A percentile compares a stretch with the other conserved stretches of the same genome.
These are phyloP conservation scores for Paracentrotus lividus DNA, from an alignment of 53 echinoderm and acorn worm species.

Conservation along the genomic window DNA sequence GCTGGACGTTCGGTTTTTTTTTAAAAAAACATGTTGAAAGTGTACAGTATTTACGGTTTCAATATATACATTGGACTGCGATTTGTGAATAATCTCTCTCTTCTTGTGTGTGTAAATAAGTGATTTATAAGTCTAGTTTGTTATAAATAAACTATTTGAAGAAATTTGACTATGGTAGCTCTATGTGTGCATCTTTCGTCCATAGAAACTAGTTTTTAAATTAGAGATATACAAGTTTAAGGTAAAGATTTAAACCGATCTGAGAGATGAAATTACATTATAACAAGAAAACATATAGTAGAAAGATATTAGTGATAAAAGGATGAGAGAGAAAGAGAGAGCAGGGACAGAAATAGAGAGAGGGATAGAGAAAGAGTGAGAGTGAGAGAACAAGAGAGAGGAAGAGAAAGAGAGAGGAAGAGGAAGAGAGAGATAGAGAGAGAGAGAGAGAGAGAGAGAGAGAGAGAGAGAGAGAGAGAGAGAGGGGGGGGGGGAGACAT, in stretches of 20 bases:
- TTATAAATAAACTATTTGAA: conserved; percentile 18
- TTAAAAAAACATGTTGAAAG: no score
- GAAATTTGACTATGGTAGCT: not conserved
- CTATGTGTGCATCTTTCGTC: not conserved
- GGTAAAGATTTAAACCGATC: not conserved
- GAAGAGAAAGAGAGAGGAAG: not conserved
- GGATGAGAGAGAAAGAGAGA: not conserved
- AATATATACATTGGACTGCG: not conserved
- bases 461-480: no score
- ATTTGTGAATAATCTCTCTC: not conserved
- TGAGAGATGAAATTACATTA: not conserved
- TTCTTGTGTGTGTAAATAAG: conserved; percentile 33
- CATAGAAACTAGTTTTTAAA: not conserved
- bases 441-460: not conserved
- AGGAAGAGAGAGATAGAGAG: not conserved
- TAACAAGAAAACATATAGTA: not conserved
- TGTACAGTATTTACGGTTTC: not conserved
- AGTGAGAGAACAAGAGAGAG: not conserved
- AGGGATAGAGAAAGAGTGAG: not conserved
- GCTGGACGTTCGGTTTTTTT: no score
- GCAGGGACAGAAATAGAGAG: not conserved
- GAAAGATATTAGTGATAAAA: not conserved
- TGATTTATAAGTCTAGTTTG: conserved; percentile 58
- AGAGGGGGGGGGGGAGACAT: no score
- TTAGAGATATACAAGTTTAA: not conserved